Percentiles rank a stretch among this genome's conserved stretches.
phyloP scores from a whole-genome alignment of 2,797 vertebrate species.

The Notamacropus eugenii region DNA sequence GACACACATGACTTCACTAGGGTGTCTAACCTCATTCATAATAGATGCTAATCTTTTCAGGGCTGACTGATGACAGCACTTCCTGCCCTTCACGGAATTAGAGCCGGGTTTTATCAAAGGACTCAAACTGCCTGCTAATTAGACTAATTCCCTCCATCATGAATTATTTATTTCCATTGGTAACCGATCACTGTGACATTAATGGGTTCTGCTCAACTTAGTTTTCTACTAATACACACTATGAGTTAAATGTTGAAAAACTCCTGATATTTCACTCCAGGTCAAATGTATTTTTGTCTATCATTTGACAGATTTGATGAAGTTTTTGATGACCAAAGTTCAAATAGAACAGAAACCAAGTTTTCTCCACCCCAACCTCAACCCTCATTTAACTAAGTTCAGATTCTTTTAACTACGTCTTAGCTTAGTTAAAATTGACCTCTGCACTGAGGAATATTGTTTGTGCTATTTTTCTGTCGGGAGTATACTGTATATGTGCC shows the following conservation, averaged over 20 bases:
- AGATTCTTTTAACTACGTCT: neutral
- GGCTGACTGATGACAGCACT: constrained; percentile 98
- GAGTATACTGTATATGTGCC: constrained; percentile 17
- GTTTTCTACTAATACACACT: constrained; percentile 92
- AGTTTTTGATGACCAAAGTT: constrained; percentile 67
- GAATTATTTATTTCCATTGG: constrained; percentile 99
- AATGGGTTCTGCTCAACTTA: constrained; percentile 94
- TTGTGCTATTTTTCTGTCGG: constrained; percentile 20
- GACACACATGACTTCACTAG: constrained; percentile 97
- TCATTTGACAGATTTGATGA: constrained; percentile 79
- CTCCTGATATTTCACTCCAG: constrained; percentile 85
- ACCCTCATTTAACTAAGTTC: neutral
- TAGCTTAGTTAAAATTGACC: constrained; percentile 32
- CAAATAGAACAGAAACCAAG: constrained; percentile 68
- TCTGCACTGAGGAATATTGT: neutral
- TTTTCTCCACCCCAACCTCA: neutral
- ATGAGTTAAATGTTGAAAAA: constrained; percentile 88
- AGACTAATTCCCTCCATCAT: constrained; percentile 98
- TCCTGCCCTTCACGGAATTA: constrained; percentile 98
- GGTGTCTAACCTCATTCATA: constrained; percentile 96
- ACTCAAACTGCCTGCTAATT: constrained; percentile 99
- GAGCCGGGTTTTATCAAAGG: constrained; percentile 96
- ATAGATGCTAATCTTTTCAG: constrained; percentile 99
- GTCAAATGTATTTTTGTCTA: constrained; percentile 82
- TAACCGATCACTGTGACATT: constrained; percentile 97